Conservation (phyloP, 2,113 vertebrate species). For the Collichthys lucidus region DNA sequence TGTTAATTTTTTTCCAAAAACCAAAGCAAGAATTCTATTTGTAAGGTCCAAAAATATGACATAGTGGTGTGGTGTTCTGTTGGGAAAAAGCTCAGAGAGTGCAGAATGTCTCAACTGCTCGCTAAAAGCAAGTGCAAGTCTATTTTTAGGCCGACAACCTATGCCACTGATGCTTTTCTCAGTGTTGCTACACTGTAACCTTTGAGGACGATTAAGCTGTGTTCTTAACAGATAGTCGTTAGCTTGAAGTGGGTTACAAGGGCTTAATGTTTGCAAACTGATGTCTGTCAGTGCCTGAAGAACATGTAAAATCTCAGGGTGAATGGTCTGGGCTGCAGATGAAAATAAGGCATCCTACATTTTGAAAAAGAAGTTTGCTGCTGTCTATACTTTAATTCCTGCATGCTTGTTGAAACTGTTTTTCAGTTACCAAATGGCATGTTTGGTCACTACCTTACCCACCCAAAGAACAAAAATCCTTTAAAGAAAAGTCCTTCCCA, state of each 20-base stretch:
- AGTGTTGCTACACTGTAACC: slow-evolving; percentile 60
- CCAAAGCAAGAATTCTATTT: background rate
- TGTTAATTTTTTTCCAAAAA: background rate
- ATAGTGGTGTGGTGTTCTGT: slow-evolving; percentile 31
- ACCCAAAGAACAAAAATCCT: slow-evolving; percentile 21
- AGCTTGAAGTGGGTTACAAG: slow-evolving; percentile 21
- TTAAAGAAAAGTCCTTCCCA: slow-evolving; percentile 24
- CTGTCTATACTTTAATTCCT: background rate
- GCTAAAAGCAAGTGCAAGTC: slow-evolving; percentile 53
- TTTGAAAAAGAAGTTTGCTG: background rate
- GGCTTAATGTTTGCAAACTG: slow-evolving; percentile 19
- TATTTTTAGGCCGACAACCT: slow-evolving; percentile 70
- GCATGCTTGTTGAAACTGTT: background rate
- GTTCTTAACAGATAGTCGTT: slow-evolving; percentile 47
- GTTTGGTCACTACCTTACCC: background rate
- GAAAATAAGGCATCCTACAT: background rate
- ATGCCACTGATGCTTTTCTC: slow-evolving; percentile 51
- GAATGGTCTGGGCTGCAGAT: background rate
- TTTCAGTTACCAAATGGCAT: slow-evolving; percentile 7
- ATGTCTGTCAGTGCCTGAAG: slow-evolving; percentile 10
- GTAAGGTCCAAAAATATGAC: slow-evolving; percentile 34
- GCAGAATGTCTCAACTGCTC: slow-evolving; percentile 74
- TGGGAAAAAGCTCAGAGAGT: slow-evolving; percentile 42
- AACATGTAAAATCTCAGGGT: background rate
- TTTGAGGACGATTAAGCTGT: slow-evolving; percentile 44